Evolutionary conservation across 2,888 invertebrate genomes (phyloP), one percentile per base, ranked within the genome.

Genomic region (Sinohyriopsis cumingii): DNA sequence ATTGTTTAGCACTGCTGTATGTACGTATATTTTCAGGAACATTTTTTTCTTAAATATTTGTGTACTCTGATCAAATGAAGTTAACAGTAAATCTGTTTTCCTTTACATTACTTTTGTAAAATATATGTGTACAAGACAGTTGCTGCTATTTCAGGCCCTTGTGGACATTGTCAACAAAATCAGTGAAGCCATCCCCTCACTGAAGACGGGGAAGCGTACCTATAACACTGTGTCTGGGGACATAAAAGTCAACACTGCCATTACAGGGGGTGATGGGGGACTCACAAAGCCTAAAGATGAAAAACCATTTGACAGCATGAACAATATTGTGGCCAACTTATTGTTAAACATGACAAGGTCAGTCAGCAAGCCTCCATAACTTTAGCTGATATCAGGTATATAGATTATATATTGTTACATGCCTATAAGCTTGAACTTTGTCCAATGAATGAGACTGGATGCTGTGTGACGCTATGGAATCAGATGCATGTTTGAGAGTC

Each of bases 221-320:
- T 88, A 83, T 75, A 67, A 76, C 1, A 72, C 80, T n/a, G 67
- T 74, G 18, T 75, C 72, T 3, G 79, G 77, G 18, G 79, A 76
- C 61, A 84, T 84, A 6, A 88, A 86, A 72, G 59, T 81, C 12
- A 85, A 84, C n/a, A 87, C 87, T 68, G 85, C 86, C n/a, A 82
- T 89, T 22, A 80, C 83, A 18, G 78, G 80, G 9, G 82, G 85
- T 25, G 85, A 85, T 15, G 88, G 88, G 4, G 84, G 87, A 12
- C 71, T 86, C 33, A 79, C 79, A 4, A 83, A 81, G 59, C 75
- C 79, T 7, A 76, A 78, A 18, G 82, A 86, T 28, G 87, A 88
- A 67, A 86, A 84, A 64, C 90, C 90, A 5, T 91, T 91, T 79
- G 91, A 91, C 80, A 80, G 85, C 28, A 91, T 91, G 90, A 91